Percentiles rank a stretch among this genome's conserved stretches.
These are phyloP conservation scores for Leucopsar rothschildi DNA, from an alignment of 2,113 vertebrate species.

Conservation along the genomic window DNA sequence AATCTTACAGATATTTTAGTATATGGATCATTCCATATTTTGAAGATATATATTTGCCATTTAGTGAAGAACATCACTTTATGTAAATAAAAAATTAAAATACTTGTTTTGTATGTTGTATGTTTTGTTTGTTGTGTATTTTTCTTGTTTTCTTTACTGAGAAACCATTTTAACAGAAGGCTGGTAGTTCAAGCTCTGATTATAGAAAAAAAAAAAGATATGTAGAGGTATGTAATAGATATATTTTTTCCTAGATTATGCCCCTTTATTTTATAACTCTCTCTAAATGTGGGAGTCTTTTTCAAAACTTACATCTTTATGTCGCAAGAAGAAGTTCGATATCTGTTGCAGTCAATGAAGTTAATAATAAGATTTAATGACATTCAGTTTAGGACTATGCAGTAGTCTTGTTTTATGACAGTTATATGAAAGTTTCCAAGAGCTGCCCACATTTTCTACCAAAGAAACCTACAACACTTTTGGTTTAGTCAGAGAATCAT, in stretches of 20 bases:
- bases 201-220: neutral
- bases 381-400: neutral
- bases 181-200: neutral
- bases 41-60: neutral
- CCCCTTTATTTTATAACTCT: neutral
- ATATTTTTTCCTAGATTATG: neutral
- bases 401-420: neutral
- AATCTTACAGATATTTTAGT: neutral
- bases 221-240: neutral
- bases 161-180: neutral
- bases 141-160: neutral
- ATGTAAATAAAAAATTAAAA: neutral
- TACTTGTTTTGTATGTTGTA: neutral
- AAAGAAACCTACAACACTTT: neutral
- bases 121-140: neutral
- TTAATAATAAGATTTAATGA: neutral
- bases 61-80: neutral
- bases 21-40: neutral
- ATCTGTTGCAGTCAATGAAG: neutral
- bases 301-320: neutral
- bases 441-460: neutral
- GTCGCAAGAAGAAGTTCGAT: neutral
- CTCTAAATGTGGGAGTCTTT: rapidly evolving
- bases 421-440: neutral
- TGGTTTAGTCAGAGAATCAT: neutral